These are phyloP conservation scores for Xiphophorus birchmanni DNA, from an alignment of 2,797 vertebrate genomes.

Conservation along the genomic window DNA sequence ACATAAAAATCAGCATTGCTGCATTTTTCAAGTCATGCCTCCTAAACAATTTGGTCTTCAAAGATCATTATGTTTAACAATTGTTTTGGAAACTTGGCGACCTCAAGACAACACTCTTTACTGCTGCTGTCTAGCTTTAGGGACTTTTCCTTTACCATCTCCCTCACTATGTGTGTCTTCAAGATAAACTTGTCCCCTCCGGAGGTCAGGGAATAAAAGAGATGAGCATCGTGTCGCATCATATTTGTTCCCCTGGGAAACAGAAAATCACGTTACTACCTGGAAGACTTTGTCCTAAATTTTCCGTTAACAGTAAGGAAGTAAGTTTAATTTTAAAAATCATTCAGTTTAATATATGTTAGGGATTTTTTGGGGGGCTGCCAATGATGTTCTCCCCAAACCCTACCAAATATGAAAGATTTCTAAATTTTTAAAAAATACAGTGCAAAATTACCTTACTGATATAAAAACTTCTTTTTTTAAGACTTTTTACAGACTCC, in stretches of 20 bases:
- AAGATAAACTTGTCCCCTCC: background rate
- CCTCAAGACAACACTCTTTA: background rate
- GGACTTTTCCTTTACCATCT: background rate
- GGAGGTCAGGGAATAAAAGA: background rate
- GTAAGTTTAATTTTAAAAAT: background rate
- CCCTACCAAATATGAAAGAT: too few species aligned
- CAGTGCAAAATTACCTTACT: background rate
- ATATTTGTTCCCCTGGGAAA: background rate
- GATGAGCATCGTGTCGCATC: background rate
- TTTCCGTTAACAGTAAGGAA: background rate
- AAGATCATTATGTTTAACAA: background rate
- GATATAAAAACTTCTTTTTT: background rate
- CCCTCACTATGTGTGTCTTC: background rate
- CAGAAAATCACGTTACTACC: background rate
- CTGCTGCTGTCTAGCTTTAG: background rate
- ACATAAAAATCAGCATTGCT: background rate
- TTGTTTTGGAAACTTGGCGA: background rate
- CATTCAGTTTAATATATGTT: background rate
- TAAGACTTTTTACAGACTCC: background rate
- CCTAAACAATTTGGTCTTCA: background rate
- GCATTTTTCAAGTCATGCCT: background rate
- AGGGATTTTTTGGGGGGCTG: background rate
- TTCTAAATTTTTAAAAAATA: too few species aligned
- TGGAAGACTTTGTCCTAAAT: background rate
- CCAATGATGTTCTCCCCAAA: background rate